Conservation (phyloP, 2,888 invertebrate genomes). For the Aphodius sticticus region DNA sequence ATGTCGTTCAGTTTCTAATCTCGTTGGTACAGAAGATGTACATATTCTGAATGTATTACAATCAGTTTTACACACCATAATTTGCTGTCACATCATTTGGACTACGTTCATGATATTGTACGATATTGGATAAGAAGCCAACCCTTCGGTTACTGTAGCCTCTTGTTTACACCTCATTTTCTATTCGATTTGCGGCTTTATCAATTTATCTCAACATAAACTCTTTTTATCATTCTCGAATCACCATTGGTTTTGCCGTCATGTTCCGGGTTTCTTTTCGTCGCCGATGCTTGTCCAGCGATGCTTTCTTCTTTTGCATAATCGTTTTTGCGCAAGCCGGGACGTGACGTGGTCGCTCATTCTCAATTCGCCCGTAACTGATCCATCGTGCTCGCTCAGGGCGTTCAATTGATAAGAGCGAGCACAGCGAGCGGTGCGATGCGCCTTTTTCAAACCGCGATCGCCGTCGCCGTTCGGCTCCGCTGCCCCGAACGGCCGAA, state of each 20-base stretch:
- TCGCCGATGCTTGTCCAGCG: not conserved
- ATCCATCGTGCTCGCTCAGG: not conserved
- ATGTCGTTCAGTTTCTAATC: too few species aligned
- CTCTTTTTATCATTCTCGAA: not conserved
- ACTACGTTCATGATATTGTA: too few species aligned
- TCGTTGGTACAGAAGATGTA: too few species aligned
- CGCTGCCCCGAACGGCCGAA: not conserved
- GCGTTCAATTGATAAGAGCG: conserved; percentile 4
- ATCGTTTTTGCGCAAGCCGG: not conserved
- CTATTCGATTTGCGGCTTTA: too few species aligned
- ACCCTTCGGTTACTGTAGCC: too few species aligned
- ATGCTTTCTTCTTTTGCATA: not conserved
- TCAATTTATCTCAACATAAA: not conserved
- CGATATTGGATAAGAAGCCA: too few species aligned
- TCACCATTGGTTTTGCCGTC: not conserved
- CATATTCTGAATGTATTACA: too few species aligned
- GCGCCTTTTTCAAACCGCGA: not conserved
- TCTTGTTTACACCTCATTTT: too few species aligned
- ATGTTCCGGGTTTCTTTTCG: conserved; percentile 4
- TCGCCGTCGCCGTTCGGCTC: not conserved
- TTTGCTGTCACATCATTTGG: too few species aligned
- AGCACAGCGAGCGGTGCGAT: not conserved
- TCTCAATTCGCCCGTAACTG: conserved; percentile 4
- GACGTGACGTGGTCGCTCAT: conserved; percentile 4
- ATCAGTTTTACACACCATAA: too few species aligned